A percentile compares a stretch with the other conserved stretches of the same genome.
phyloP scores from a whole-genome alignment of 1,140 invertebrate genomes.

The Lutraria rhynchaena region DNA sequence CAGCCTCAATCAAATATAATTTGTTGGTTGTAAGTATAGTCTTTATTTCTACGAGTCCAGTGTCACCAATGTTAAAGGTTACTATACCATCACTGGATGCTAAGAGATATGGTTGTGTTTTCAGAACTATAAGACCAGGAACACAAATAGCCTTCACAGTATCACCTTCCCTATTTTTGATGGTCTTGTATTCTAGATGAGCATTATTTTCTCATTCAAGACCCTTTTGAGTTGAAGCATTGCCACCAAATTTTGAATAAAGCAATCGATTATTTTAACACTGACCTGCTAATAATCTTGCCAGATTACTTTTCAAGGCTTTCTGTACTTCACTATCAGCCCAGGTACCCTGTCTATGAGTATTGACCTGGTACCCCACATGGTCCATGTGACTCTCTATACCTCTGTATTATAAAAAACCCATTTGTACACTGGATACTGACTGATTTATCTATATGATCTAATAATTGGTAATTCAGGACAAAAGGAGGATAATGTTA shows the following conservation, averaged over 20 bases:
- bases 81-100: slow-evolving; percentile 19
- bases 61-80: not conserved
- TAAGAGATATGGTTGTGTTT: not conserved
- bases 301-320: slow-evolving; percentile 83
- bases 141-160: not conserved
- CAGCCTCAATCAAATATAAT: not conserved
- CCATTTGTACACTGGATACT: no score
- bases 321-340: slow-evolving; percentile 85
- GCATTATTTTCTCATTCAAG: not conserved
- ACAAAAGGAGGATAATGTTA: no score
- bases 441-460: no score
- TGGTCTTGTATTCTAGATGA: not conserved
- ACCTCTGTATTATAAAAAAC: slow-evolving; percentile 65
- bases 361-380: slow-evolving; percentile 62
- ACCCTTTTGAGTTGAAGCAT: not conserved
- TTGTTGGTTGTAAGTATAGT: not conserved
- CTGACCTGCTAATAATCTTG: not conserved
- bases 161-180: not conserved
- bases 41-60: slow-evolving; percentile 23
- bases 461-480: no score
- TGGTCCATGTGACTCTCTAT: slow-evolving; percentile 60
- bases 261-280: not conserved
- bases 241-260: not conserved
- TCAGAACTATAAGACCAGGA: not conserved
- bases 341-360: slow-evolving; percentile 83